Conservation (phyloP, 2,113 vertebrate species). For the Cyanoliseus patagonus region DNA sequence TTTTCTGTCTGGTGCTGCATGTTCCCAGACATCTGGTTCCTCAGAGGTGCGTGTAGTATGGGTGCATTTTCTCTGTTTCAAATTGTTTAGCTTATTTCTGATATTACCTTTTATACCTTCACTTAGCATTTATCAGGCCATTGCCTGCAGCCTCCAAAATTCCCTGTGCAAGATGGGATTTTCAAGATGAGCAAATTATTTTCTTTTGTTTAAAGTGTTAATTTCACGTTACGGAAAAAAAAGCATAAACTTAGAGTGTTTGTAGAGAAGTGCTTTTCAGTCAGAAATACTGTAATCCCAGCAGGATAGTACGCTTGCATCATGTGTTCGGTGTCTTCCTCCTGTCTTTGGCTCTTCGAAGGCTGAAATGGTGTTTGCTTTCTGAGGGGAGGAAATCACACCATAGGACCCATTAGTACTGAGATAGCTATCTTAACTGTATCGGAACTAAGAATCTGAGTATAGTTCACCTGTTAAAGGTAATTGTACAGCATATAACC, state of each 20-base stretch:
- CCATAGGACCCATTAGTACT: neutral
- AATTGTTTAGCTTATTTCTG: neutral
- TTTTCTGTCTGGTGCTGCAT: neutral
- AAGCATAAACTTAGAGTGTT: neutral
- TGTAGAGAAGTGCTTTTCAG: neutral
- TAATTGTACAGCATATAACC: neutral
- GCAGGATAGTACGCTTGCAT: neutral
- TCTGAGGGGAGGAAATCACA: neutral
- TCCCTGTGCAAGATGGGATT: neutral
- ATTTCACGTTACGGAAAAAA: neutral
- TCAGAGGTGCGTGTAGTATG: neutral
- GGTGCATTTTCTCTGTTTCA: neutral
- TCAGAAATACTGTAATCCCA: neutral
- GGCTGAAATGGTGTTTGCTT: neutral
- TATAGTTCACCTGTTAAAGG: neutral
- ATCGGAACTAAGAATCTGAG: neutral
- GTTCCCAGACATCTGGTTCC: neutral
- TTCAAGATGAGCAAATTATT: neutral
- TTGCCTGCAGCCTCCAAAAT: neutral
- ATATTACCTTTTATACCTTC: neutral
- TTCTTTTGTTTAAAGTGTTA: neutral
- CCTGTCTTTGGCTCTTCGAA: neutral
- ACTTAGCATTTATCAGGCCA: neutral
- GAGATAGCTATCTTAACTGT: neutral
- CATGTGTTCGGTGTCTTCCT: neutral